phyloP scores from a whole-genome alignment of 1,140 invertebrate genomes.

The Pseudomyrmex gracilis region DNA sequence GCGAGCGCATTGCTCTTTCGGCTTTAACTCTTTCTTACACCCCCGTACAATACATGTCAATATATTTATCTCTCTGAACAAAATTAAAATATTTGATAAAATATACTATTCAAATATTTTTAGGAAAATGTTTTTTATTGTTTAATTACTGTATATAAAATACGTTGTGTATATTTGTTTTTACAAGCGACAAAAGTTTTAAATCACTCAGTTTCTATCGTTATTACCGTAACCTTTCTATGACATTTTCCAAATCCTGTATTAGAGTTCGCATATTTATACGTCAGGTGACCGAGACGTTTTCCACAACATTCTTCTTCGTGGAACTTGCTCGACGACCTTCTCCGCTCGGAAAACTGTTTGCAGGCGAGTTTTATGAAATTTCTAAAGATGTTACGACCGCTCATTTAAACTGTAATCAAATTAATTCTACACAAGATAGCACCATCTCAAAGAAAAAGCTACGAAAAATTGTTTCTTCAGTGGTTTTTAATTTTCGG shows the following conservation, averaged over 20 bases:
- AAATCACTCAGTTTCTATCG: not conserved
- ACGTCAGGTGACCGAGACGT: not conserved
- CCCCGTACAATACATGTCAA: not conserved
- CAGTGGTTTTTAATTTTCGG: not conserved
- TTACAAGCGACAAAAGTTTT: not conserved
- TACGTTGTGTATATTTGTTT: not conserved
- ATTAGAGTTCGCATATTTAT: constrained; percentile 41
- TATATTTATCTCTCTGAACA: not conserved
- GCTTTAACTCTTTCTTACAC: constrained; percentile 6
- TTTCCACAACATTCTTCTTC: not conserved
- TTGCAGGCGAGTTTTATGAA: constrained; percentile 28
- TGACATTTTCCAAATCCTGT: constrained; percentile 33
- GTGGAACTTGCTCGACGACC: constrained; percentile 11
- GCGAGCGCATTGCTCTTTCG: constrained; percentile 2
- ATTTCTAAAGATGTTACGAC: constrained; percentile 28
- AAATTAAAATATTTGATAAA: not conserved
- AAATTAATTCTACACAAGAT: constrained; percentile 42
- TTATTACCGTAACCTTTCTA: constrained; percentile 24
- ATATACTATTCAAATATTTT: constrained; percentile 1
- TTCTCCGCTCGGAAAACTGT: not conserved
- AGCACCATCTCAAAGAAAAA: not conserved
- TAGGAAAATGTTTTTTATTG: not conserved
- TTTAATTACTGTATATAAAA: too few species aligned
- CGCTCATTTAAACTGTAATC: constrained; percentile 8
- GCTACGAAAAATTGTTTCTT: not conserved